Conservation (phyloP, 2,888 invertebrate species). For the Pheosia gnoma region DNA sequence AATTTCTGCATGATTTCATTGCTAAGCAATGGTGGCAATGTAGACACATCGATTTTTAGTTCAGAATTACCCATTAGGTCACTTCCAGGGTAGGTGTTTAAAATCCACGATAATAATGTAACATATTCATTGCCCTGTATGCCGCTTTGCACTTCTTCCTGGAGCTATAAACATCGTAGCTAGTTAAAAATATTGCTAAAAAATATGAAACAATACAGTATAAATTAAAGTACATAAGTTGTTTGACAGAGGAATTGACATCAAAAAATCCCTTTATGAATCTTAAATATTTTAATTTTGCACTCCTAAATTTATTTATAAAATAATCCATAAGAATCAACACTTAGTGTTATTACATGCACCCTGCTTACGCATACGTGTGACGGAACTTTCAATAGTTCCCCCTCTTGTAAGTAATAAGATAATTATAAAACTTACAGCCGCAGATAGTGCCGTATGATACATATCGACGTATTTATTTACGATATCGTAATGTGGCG, state of each 20-base stretch:
- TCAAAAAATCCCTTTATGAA: no score
- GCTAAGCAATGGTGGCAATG: slow-evolving; percentile 90
- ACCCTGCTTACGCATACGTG: no score
- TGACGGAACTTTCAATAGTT: no score
- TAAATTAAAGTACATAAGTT: no score
- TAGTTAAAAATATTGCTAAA: no score
- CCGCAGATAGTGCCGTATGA: slow-evolving; percentile 92
- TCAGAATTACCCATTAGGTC: slow-evolving; percentile 96
- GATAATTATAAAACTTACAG: slow-evolving; percentile 81
- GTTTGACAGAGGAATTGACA: no score
- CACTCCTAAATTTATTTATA: no score
- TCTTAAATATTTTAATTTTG: no score
- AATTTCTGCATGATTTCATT: slow-evolving; percentile 89
- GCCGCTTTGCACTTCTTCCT: slow-evolving; percentile 94
- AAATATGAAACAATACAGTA: no score
- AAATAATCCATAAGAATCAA: no score
- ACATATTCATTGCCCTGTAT: slow-evolving; percentile 98
- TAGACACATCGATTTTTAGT: slow-evolving; percentile 88
- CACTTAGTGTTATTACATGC: no score
- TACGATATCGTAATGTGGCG: slow-evolving; percentile 96
- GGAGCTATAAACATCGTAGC: slow-evolving; percentile 82
- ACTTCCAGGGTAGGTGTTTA: slow-evolving; percentile 94
- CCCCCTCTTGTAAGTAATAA: neutral
- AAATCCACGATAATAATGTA: slow-evolving; percentile 95
- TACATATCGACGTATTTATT: slow-evolving; percentile 97